Base-by-base conservation (phyloP, 2,797 vertebrate genomes). In the Alfaro cultratus region DNA sequence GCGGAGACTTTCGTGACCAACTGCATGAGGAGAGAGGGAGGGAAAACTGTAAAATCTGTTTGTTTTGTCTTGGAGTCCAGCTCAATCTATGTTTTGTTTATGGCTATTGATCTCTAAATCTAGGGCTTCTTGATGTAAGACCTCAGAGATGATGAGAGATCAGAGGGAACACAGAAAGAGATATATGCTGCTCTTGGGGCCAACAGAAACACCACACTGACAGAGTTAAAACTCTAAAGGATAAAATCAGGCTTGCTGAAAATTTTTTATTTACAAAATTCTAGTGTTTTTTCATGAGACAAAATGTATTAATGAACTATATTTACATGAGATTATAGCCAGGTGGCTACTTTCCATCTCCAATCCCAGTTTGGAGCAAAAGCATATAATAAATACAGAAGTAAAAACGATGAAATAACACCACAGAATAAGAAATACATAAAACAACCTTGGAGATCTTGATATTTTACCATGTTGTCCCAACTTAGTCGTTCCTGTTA, bases 1-100 rank as follows among this genome's bases (percentile, higher is more conserved):
- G 53, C 74, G 0, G 3, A 75, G 23, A 77, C 84, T 76, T 68
- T 18, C 3, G 75, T 57, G 83, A 74, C 81, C 86, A 80, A 45
- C 80, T 11, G 9, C 1, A 70, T 41, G 72, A 43, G 34, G 36
- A 71, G 21, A 45, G 4, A 78, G 6, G 3, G 60, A 55, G 62
- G 60, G 84, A 85, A 88, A 88, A 83, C 55, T 72, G 21, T 18
- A 0, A 82, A 86, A 86, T 89, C 85, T 23, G 26, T 91, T 85
- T 82, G 82, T 82, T 87, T 83, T 73, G 77, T 81, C 84, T 82
- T 34, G 72, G 84, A 47, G 86, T 90, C 93, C 84, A 85, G 85
- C 92, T 92, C 91, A 94, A 93, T 94, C 90, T 91, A 78, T 87
- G 87, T 87, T 92, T 92, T 94, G 89, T 94, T 95, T 94, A 93